Percentiles rank a stretch among this genome's conserved stretches.
Evolutionary conservation across 2,113 vertebrate genomes (phyloP).

Genomic region (Actenoides hombroni): DNA sequence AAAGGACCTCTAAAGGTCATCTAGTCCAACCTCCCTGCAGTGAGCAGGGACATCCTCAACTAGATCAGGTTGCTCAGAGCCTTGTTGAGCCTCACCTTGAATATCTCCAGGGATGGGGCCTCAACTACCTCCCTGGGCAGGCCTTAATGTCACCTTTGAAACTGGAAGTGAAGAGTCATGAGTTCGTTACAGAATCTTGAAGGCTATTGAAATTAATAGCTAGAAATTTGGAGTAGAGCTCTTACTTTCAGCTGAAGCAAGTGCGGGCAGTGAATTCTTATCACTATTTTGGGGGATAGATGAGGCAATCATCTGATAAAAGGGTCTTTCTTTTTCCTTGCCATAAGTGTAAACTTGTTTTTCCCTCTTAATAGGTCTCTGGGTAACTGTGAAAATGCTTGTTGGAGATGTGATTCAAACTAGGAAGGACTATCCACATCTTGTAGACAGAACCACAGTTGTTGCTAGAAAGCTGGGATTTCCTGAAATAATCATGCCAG

Average conservation of each 20-base stretch:
- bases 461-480: slow-evolving; percentile 96
- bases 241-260: background rate
- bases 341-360: fast-evolving
- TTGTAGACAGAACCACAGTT: slow-evolving; percentile 93
- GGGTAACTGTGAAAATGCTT: slow-evolving; percentile 97
- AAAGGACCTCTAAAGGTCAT: too few relatives aligned
- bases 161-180: background rate
- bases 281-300: background rate
- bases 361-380: slow-evolving; percentile 79
- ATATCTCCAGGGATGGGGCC: too few relatives aligned
- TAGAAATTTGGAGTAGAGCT: background rate
- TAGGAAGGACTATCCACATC: slow-evolving; percentile 93
- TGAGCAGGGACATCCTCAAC: too few relatives aligned
- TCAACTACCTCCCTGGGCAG: too few relatives aligned
- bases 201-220: background rate
- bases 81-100: too few relatives aligned
- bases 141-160: background rate
- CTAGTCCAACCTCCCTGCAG: too few relatives aligned
- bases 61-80: too few relatives aligned
- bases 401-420: slow-evolving; percentile 92
- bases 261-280: background rate
- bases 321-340: background rate
- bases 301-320: background rate
- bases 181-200: background rate
- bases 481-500: slow-evolving; percentile 99